A percentile compares a stretch with the other conserved stretches of the same genome.
Conservation (phyloP, 2,888 invertebrate species). For the Trissonchulus latispiculum region DNA sequence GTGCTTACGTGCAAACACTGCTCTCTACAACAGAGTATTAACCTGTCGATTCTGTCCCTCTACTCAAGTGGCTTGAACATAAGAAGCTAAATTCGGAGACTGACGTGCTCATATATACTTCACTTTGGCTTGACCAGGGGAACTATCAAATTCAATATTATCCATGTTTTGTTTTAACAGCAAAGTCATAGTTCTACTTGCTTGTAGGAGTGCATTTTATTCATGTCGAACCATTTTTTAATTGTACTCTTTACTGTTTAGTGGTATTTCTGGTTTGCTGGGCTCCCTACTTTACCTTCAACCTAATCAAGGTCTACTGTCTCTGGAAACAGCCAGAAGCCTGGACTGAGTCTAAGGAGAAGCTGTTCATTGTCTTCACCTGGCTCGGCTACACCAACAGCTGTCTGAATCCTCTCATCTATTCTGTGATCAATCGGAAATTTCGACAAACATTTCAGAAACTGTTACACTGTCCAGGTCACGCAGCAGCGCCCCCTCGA, state of each 20-base stretch:
- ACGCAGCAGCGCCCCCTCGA: neutral
- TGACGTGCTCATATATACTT: too few species aligned
- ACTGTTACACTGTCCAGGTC: neutral
- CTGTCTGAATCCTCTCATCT: slow-evolving; percentile 39
- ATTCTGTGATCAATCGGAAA: slow-evolving; percentile 42
- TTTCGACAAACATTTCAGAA: slow-evolving; percentile 34
- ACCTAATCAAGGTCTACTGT: slow-evolving; percentile 43
- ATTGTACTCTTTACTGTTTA: slow-evolving; percentile 34
- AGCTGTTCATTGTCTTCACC: slow-evolving; percentile 38
- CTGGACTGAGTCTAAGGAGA: neutral
- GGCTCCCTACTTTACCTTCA: slow-evolving; percentile 50
- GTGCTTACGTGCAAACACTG: too few species aligned
- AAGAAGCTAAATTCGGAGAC: too few species aligned
- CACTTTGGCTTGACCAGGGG: too few species aligned
- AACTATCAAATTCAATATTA: too few species aligned
- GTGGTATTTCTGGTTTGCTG: slow-evolving; percentile 50
- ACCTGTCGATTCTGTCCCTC: too few species aligned
- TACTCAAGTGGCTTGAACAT: too few species aligned
- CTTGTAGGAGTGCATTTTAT: too few species aligned
- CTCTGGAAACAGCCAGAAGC: slow-evolving; percentile 27
- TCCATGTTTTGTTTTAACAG: too few species aligned
- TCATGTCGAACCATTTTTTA: neutral
- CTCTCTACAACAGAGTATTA: too few species aligned
- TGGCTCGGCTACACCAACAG: slow-evolving; percentile 44
- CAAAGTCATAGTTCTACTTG: too few species aligned